Evolutionary conservation across 1,140 invertebrate species (phyloP).

Genomic region (Fopius arisanus): DNA sequence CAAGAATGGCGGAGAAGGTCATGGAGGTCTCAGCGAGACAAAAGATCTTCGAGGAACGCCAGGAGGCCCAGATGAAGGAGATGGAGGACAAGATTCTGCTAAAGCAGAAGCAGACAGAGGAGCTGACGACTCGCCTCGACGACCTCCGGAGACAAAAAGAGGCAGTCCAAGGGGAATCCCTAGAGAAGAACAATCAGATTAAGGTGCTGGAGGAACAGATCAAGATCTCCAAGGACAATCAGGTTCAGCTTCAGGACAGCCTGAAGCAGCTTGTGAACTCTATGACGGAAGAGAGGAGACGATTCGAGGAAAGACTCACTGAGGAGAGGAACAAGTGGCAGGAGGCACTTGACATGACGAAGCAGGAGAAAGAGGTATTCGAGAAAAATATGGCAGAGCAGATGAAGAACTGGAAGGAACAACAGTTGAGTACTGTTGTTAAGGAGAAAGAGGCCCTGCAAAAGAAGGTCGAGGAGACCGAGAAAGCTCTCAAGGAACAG

Average conservation of each 20-base stretch:
- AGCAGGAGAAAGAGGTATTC: constrained; percentile 50
- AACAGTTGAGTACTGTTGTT: constrained; percentile 52
- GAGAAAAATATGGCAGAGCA: constrained; percentile 53
- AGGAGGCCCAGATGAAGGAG: constrained; percentile 58
- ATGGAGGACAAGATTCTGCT: constrained; percentile 57
- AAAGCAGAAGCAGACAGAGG: constrained; percentile 63
- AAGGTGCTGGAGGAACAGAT: constrained; percentile 59
- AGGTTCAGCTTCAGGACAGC: constrained; percentile 61
- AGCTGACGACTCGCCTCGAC: constrained; percentile 61
- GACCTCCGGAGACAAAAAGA: constrained; percentile 53
- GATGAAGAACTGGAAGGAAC: constrained; percentile 59
- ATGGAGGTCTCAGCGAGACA: constrained; percentile 58
- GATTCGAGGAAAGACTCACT: background rate
- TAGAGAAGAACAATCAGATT: constrained; percentile 56
- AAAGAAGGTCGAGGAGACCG: constrained; percentile 60
- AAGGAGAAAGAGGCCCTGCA: constrained; percentile 50
- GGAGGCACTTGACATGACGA: background rate
- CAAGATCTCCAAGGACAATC: constrained; percentile 56
- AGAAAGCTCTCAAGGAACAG: constrained; percentile 60
- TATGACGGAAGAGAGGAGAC: constrained; percentile 58
- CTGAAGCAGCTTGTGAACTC: constrained; percentile 61
- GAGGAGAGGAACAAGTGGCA: background rate
- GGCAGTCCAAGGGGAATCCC: constrained; percentile 52
- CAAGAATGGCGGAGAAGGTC: constrained; percentile 49
- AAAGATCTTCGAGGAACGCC: constrained; percentile 63